Conservation (phyloP, 64 coral and sea anemone species). For the Porites lutea region DNA sequence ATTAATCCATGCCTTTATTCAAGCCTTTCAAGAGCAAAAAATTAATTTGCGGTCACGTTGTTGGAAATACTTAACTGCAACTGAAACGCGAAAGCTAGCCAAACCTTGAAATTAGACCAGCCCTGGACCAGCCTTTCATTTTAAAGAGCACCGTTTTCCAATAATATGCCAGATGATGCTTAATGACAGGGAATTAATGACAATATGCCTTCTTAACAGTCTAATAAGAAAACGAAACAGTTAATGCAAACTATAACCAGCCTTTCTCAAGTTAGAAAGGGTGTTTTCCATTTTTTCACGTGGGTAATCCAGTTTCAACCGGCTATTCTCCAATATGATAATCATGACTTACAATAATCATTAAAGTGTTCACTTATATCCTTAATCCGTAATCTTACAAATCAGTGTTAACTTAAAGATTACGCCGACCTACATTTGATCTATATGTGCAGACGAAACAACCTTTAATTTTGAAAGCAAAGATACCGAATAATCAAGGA, state of each 20-base stretch:
- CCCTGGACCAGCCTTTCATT: too few species aligned
- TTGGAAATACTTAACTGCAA: not conserved
- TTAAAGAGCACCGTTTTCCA: too few species aligned
- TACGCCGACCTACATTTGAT: not conserved
- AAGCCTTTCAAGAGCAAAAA: not conserved
- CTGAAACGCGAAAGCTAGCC: too few species aligned
- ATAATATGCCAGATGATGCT: too few species aligned
- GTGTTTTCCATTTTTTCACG: too few species aligned
- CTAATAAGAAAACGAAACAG: too few species aligned
- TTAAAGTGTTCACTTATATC: too few species aligned
- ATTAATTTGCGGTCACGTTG: slow-evolving; percentile 1
- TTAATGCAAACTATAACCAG: not conserved
- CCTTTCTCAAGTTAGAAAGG: not conserved
- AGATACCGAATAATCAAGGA: not conserved
- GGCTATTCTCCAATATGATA: too few species aligned
- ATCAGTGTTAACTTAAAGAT: not conserved
- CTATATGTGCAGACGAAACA: not conserved
- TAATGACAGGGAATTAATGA: too few species aligned
- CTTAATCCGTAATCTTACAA: not conserved
- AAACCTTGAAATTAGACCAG: too few species aligned
- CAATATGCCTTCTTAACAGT: too few species aligned
- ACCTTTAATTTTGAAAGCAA: not conserved
- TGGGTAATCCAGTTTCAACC: not conserved
- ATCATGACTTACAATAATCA: too few species aligned
- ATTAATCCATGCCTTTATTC: slow-evolving; percentile 3